Evolutionary conservation across 2,888 invertebrate genomes (phyloP), one percentile per base, ranked within the genome.

Genomic region (Acanthoscelides obtectus): DNA sequence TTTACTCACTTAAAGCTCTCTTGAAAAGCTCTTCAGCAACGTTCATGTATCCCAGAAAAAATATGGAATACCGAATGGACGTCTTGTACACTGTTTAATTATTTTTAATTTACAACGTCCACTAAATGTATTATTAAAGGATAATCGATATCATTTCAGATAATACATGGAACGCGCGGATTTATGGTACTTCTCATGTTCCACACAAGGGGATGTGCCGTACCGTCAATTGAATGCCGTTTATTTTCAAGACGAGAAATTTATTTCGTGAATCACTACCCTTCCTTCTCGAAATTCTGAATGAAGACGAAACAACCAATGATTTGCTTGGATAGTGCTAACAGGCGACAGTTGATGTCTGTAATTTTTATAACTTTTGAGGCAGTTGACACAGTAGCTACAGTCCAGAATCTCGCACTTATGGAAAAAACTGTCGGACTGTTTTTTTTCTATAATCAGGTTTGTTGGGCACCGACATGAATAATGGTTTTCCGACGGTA

Each of bases 41-140:
- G 45, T 45, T 17, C 45, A 45, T 45, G 45, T 17, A 4, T 6
- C 45, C 65, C 69, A 74, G 77, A 73, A 77, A 76, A 78, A 75
- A 75, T 78, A 77, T 76, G 77, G 77, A 77, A 77, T 77, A 74
- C 75, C 78, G 75, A 78, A 78, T 74, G 77, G 72, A 72, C 76
- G 73, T 77, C 74, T 27, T 68, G 67, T 66, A 74, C 73, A 80
- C 80, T 80, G 81, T 81, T 82, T 82, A 83, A 82, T 83, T 82
- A 82, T 83, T 83, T 83, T 83, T 83, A 83, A 83, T 83, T 83
- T 83, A 83, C 80, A 78, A 76, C 80, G 77, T 74, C 76, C 75
- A 79, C 80, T 80, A 78, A 80, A 81, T 82, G 81, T 83, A 79
- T 82, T 82, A 83, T 83, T 83, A 83, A 81, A 74, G 79, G 80